Evolutionary conservation across 2,797 vertebrate genomes (phyloP).

Genomic region (Microchirus variegatus): DNA sequence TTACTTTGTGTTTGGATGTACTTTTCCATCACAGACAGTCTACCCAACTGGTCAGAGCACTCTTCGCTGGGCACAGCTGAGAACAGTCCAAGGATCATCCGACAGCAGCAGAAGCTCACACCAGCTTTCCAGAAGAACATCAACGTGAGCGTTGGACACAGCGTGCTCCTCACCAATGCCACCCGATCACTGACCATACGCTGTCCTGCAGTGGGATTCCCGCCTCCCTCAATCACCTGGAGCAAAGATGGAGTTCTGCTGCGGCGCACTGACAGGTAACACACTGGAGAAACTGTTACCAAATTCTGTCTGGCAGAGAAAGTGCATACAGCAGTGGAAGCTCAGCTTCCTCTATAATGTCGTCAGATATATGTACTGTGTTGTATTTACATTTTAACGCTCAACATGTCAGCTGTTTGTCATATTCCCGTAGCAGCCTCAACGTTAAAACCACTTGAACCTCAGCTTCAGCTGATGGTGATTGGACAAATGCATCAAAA

Average conservation of each 20-base stretch:
- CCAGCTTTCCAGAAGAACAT: conserved; percentile 84
- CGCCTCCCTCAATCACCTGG: conserved; percentile 83
- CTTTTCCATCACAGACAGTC: conserved; percentile 24
- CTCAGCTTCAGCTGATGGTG: no score
- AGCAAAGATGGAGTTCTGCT: conserved; percentile 85
- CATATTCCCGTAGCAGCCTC: no score
- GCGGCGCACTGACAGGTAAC: conserved; percentile 81
- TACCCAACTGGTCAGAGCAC: conserved; percentile 69
- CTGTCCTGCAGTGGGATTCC: conserved; percentile 74
- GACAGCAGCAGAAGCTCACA: conserved; percentile 70
- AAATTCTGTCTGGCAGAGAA: no score
- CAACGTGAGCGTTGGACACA: conserved; percentile 79
- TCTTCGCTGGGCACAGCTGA: conserved; percentile 40
- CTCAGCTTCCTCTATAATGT: no score
- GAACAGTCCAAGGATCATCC: conserved; percentile 74
- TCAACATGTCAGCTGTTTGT: no score
- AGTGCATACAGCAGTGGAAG: no score
- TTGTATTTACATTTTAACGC: no score
- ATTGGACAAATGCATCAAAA: no score
- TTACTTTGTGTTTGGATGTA: conserved; percentile 6
- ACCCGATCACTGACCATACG: conserved; percentile 80
- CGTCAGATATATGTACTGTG: no score
- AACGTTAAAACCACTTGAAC: no score
- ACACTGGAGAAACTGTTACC: not conserved
- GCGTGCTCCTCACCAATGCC: conserved; percentile 81